Conservation (phyloP, 2,888 invertebrate species). For the Eupithecia centaureata region DNA sequence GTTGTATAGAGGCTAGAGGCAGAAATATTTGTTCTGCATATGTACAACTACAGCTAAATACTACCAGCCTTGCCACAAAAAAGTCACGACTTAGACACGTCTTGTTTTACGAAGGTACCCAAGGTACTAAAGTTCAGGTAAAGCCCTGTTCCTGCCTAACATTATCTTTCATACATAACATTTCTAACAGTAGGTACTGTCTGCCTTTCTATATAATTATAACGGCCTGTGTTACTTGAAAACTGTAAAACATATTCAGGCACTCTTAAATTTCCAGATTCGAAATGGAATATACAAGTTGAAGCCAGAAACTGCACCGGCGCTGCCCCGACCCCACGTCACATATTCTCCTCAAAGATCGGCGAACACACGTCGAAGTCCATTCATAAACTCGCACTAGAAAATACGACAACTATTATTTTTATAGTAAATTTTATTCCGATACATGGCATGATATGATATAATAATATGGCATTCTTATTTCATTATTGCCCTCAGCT, state of each 20-base stretch:
- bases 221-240: background rate
- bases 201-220: too few species aligned
- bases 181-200: too few species aligned
- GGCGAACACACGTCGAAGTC: background rate
- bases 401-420: conserved; percentile 50
- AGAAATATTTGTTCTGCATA: too few species aligned
- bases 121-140: too few species aligned
- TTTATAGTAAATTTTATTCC: conserved; percentile 45
- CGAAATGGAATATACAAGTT: background rate
- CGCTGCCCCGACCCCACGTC: background rate
- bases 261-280: background rate
- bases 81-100: too few species aligned
- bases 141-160: too few species aligned
- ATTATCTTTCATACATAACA: too few species aligned
- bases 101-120: too few species aligned
- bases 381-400: conserved; percentile 21
- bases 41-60: too few species aligned
- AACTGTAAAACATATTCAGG: background rate
- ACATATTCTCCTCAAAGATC: conserved; percentile 1
- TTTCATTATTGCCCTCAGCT: background rate
- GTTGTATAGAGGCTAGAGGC: too few species aligned
- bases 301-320: background rate
- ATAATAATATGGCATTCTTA: conserved; percentile 37
- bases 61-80: too few species aligned
- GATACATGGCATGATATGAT: conserved; percentile 43